Evolutionary conservation across 92 coral and sea anemone species (phyloP), one percentile per base, ranked within the genome.

Genomic region (Phymanthus crucifer): DNA sequence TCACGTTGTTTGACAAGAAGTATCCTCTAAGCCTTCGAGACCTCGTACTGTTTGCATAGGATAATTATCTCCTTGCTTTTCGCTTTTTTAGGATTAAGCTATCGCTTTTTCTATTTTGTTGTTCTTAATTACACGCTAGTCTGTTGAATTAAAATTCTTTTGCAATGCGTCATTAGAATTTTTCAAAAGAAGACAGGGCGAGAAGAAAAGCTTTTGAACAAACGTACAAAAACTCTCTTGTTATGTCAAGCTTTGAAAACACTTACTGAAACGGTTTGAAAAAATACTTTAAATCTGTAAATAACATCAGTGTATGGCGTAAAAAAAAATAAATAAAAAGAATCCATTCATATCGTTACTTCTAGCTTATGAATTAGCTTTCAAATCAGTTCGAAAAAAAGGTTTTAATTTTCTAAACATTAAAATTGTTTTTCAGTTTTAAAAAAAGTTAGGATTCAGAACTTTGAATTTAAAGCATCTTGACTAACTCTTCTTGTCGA

Each of bases 61-160:
- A 18, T 81, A 81, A 81, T 81, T 79, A 73, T 24, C 27, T 3
- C 10, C 17, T 81, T 81, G 85, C 61, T 13, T 5, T 57, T 73
- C 57, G 67, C 84, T 50, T 34, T 36, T 32, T 43, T 4, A 27
- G 40, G 40, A 78, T 66, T 40, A 78, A 14, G 12, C 9, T 32
- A 61, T 26, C 0, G 33, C 40, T 21, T 68, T 32, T 66, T 57
- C 33, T 23, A 9, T 77, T 40, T 40, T 40, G n/a, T 40, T 40
- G 27, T 78, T 31, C 37, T 36, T 78, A 66, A 65, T 68, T 65
- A 66, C 61, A 67, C 56, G 1, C n/a, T 13, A 23, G 40, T 31
- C 16, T 0, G 7, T 36, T 48, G 33, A 65, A 38, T 65, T 78
- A 13, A 78, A 31, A 23, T 66, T 43, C 3, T 54, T 54, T 54